Percentiles rank a stretch among this genome's conserved stretches.
phyloP scores from a whole-genome alignment of 2,797 vertebrate species.

The Sciaenops ocellatus region DNA sequence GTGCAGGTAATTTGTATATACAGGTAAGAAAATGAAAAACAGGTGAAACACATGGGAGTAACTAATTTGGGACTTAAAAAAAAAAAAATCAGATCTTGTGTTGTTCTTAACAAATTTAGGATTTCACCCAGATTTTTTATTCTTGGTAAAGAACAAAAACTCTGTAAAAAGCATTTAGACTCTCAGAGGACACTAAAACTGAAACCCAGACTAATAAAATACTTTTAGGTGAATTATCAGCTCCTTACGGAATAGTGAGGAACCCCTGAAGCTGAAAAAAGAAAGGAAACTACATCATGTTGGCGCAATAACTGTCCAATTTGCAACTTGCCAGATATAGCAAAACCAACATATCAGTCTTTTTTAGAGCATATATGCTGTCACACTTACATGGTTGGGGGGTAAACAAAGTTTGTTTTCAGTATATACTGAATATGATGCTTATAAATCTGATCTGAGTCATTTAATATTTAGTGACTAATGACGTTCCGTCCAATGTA shows the following conservation, averaged over 20 bases:
- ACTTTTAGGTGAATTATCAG: slow-evolving; percentile 5
- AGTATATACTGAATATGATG: background rate
- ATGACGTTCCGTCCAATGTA: background rate
- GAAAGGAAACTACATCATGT: background rate
- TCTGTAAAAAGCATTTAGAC: background rate
- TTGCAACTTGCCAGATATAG: background rate
- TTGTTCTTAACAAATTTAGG: background rate
- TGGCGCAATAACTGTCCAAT: background rate
- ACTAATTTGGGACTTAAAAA: background rate
- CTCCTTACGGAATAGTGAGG: background rate
- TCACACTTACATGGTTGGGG: background rate
- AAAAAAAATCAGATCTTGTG: no score
- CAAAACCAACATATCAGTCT: background rate
- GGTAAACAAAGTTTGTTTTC: background rate
- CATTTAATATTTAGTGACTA: background rate
- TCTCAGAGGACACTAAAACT: background rate
- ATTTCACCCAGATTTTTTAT: background rate
- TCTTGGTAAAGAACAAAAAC: background rate
- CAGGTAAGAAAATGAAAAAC: background rate
- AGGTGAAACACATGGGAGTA: background rate
- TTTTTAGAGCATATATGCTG: background rate
- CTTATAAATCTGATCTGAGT: background rate
- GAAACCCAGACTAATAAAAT: background rate
- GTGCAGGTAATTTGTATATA: slow-evolving; percentile 5
- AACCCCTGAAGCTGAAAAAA: background rate